These are phyloP conservation scores for Megaptera novaeangliae DNA, from an alignment of 2,113 vertebrate genomes.

Conservation along the genomic window DNA sequence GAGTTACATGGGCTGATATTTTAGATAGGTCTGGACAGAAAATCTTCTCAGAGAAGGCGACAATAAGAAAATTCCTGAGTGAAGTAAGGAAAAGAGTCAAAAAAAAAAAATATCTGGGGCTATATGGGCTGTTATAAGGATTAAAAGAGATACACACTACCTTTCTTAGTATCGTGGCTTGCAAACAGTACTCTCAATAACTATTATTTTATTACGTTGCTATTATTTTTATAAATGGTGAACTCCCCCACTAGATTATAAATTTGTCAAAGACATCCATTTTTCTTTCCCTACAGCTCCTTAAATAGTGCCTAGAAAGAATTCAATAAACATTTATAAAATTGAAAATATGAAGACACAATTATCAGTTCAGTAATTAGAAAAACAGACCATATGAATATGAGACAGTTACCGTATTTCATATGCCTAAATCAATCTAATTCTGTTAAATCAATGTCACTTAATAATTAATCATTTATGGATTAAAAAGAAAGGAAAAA, in stretches of 20 bases:
- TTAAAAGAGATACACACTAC: background rate
- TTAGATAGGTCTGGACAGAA: background rate
- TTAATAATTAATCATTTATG: constrained; percentile 35
- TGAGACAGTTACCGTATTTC: constrained; percentile 32
- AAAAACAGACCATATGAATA: constrained; percentile 45
- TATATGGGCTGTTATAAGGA: background rate
- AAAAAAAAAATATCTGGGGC: background rate
- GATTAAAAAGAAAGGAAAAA: background rate
- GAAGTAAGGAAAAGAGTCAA: background rate
- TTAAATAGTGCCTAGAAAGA: constrained; percentile 27
- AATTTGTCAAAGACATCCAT: background rate
- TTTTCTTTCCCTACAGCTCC: constrained; percentile 12
- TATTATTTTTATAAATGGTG: constrained; percentile 27
- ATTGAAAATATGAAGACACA: constrained; percentile 41
- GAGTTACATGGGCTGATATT: background rate
- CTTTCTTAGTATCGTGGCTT: background rate
- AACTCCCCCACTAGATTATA: background rate
- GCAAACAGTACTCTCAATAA: background rate
- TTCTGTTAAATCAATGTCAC: background rate
- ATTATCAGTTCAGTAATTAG: constrained; percentile 52
- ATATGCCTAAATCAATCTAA: constrained; percentile 15
- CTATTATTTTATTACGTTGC: constrained; percentile 20
- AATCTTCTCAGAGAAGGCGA: background rate
- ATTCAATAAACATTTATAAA: constrained; percentile 49
- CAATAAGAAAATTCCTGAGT: background rate